These are phyloP conservation scores for Trichomycterus rosablanca DNA, from an alignment of 2,113 vertebrate genomes.

Conservation along the genomic window DNA sequence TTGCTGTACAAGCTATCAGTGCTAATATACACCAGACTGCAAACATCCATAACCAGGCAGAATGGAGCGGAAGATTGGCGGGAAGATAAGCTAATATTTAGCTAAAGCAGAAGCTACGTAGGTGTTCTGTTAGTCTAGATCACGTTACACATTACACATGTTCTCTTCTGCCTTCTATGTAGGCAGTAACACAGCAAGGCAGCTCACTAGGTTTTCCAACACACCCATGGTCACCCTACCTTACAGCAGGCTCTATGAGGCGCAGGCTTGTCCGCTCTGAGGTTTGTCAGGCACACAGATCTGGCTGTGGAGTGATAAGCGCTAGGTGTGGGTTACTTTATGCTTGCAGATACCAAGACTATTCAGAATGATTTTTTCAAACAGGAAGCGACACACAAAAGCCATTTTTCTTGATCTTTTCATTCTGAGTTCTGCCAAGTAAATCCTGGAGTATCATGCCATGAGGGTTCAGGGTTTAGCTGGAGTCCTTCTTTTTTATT, in stretches of 20 bases:
- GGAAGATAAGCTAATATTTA: conserved; percentile 57
- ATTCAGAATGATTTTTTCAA: conserved; percentile 21
- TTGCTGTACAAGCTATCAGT: conserved; percentile 61
- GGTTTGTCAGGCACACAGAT: conserved; percentile 49
- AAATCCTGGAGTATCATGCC: too few relatives aligned
- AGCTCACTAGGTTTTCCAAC: too few relatives aligned
- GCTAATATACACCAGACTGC: conserved; percentile 62
- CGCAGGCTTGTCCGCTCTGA: conserved; percentile 20
- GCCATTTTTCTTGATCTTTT: too few relatives aligned
- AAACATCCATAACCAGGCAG: conserved; percentile 65
- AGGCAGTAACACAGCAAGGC: too few relatives aligned
- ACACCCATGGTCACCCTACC: too few relatives aligned
- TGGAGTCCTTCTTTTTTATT: too few relatives aligned
- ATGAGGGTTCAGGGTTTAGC: too few relatives aligned
- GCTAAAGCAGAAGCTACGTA: conserved; percentile 18
- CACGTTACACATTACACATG: conserved; percentile 59
- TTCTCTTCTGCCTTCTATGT: too few relatives aligned
- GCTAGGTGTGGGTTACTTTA: conserved; percentile 37
- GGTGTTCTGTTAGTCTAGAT: conserved; percentile 49
- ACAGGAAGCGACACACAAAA: too few relatives aligned
- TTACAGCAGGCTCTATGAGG: conserved; percentile 46
- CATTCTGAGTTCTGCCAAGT: too few relatives aligned
- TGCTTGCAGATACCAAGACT: conserved; percentile 17
- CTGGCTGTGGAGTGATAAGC: conserved; percentile 58
- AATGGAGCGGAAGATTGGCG: conserved; percentile 59